Percentiles rank a stretch among this genome's conserved stretches.
Conservation (phyloP, 2,888 invertebrate species). For the Litoditis marina region DNA sequence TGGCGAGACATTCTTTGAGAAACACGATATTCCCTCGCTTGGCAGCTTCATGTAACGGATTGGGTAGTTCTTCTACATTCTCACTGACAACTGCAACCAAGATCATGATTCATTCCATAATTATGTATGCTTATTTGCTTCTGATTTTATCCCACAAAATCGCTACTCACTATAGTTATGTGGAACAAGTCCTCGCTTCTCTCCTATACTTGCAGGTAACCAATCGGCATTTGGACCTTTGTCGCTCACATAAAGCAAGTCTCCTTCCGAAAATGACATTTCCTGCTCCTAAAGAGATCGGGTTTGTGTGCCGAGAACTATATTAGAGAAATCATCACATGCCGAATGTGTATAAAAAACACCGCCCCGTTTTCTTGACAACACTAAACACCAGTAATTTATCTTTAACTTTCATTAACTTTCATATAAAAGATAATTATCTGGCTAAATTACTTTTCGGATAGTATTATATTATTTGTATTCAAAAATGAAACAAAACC, state of each 20-base stretch:
- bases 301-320: no score
- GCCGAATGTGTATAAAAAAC: no score
- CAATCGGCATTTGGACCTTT: conserved; percentile 47
- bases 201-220: conserved; percentile 44
- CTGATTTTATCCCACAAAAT: no score
- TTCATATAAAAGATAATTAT: background rate
- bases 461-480: background rate
- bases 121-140: background rate
- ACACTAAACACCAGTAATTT: no score
- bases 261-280: conserved; percentile 71
- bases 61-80: conserved; percentile 66
- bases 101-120: background rate
- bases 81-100: conserved; percentile 44
- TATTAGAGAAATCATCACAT: no score
- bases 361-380: no score
- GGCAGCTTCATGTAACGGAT: conserved; percentile 72
- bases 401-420: background rate
- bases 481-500: background rate
- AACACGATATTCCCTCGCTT: conserved; percentile 70
- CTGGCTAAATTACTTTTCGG: background rate
- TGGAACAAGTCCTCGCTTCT: conserved; percentile 46
- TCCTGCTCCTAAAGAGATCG: conserved; percentile 64
- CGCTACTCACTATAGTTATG: conserved; percentile 51
- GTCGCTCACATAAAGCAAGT: conserved; percentile 62
- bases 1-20: conserved; percentile 68